Evolutionary conservation across 92 coral and sea anemone genomes (phyloP).

Genomic region (Umimayanthus kanabou): DNA sequence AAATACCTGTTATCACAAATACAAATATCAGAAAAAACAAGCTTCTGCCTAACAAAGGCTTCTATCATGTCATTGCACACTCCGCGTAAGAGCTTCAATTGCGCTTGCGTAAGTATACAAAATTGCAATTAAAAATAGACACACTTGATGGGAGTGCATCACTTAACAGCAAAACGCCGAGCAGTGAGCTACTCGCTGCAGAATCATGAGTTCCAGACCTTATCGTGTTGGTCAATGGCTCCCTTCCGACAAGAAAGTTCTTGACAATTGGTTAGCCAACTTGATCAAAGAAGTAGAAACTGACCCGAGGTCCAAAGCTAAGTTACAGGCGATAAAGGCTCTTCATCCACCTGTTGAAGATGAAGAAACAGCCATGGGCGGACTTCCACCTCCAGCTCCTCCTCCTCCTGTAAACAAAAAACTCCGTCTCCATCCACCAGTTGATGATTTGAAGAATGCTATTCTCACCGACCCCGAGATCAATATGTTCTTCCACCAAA

Average conservation of each 20-base stretch:
- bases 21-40: too few relatives aligned
- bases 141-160: not conserved
- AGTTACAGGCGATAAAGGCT: conserved; percentile 45
- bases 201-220: conserved; percentile 45
- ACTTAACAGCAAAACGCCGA: conserved; percentile 36
- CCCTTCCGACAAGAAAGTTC: conserved; percentile 58
- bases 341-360: conserved; percentile 54
- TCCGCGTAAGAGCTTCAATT: not conserved
- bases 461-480: conserved; percentile 62
- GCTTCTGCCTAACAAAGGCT: not conserved
- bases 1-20: too few relatives aligned
- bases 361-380: conserved; percentile 50
- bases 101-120: not conserved
- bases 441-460: conserved; percentile 46
- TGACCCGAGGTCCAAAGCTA: conserved; percentile 42
- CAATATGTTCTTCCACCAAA: conserved; percentile 75
- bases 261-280: conserved; percentile 66
- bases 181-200: conserved; percentile 43
- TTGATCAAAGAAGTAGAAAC: conserved; percentile 49
- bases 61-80: not conserved
- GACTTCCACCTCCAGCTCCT: conserved; percentile 14
- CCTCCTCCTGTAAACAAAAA: conserved; percentile 34
- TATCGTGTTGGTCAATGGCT: conserved; percentile 61
- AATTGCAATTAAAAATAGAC: not conserved
- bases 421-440: conserved; percentile 53